Conservation (phyloP, 1,140 invertebrate genomes). For the Dendrolimus punctatus region DNA sequence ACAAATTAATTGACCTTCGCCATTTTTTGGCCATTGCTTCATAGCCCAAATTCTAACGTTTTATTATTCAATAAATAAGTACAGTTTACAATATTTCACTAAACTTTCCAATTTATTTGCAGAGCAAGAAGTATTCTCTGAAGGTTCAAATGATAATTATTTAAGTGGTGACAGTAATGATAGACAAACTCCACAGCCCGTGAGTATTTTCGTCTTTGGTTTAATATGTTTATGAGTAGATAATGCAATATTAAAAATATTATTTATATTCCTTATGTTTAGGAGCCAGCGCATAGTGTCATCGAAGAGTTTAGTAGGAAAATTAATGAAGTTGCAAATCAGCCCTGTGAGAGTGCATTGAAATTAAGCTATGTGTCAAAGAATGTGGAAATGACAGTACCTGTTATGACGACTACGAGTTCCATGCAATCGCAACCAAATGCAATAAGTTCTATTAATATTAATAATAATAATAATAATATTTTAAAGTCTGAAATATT, state of each 20-base stretch:
- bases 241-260: not conserved
- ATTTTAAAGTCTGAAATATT: constrained; percentile 51
- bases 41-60: no score
- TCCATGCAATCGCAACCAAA: constrained; percentile 42
- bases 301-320: constrained; percentile 52
- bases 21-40: no score
- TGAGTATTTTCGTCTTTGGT: constrained; percentile 21
- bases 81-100: no score
- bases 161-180: constrained; percentile 40
- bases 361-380: constrained; percentile 47
- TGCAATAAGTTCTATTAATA: constrained; percentile 52
- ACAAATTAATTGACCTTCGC: no score
- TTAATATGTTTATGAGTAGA: not conserved
- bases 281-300: constrained; percentile 39
- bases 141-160: constrained; percentile 45
- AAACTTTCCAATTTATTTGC: constrained; percentile 21
- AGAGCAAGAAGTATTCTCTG: constrained; percentile 56
- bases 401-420: constrained; percentile 20
- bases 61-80: no score
- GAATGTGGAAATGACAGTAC: constrained; percentile 29
- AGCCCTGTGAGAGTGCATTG: constrained; percentile 38
- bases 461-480: constrained; percentile 32
- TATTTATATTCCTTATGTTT: constrained; percentile 1
- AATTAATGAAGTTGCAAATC: constrained; percentile 53
- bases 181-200: constrained; percentile 51